A percentile compares a stretch with the other conserved stretches of the same genome.
phyloP scores from a whole-genome alignment of 2,113 vertebrate genomes.

The Pica pica region DNA sequence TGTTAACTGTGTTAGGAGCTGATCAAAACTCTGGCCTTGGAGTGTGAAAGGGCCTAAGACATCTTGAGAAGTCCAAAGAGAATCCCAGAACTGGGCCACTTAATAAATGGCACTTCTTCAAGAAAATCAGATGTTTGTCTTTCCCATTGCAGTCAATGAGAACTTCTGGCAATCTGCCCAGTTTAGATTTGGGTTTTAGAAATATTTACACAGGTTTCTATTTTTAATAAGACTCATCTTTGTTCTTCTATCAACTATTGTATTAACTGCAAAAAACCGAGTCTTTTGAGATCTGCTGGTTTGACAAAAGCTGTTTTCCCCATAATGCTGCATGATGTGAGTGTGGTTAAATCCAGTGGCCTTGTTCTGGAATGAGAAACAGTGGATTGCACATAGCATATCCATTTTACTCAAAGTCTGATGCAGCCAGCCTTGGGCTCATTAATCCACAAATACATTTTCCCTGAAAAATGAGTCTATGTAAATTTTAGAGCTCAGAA shows the following conservation, averaged over 20 bases:
- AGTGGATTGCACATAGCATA: not conserved
- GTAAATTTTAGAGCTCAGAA: slow-evolving; percentile 21
- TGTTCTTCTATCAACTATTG: not conserved
- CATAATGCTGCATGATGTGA: not conserved
- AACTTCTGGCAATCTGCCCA: not conserved
- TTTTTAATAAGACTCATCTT: not conserved
- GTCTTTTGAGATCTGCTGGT: not conserved
- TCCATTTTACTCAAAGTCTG: slow-evolving; percentile 10
- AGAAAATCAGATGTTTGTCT: not conserved
- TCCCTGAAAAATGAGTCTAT: slow-evolving; percentile 35
- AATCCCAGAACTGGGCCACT: not conserved
- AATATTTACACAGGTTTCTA: not conserved
- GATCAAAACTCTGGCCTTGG: not conserved
- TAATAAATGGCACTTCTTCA: not conserved
- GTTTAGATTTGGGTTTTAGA: not conserved
- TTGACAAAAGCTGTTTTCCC: not conserved
- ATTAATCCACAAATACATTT: slow-evolving; percentile 34
- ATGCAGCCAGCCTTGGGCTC: not conserved
- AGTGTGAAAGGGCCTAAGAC: not conserved
- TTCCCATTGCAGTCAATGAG: not conserved
- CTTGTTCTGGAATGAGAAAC: not conserved
- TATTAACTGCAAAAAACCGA: not conserved
- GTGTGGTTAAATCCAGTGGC: not conserved
- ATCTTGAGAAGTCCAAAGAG: not conserved
- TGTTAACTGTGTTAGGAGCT: not conserved